phyloP scores from a whole-genome alignment of 2,888 invertebrate species.

The Plebejus anna region DNA sequence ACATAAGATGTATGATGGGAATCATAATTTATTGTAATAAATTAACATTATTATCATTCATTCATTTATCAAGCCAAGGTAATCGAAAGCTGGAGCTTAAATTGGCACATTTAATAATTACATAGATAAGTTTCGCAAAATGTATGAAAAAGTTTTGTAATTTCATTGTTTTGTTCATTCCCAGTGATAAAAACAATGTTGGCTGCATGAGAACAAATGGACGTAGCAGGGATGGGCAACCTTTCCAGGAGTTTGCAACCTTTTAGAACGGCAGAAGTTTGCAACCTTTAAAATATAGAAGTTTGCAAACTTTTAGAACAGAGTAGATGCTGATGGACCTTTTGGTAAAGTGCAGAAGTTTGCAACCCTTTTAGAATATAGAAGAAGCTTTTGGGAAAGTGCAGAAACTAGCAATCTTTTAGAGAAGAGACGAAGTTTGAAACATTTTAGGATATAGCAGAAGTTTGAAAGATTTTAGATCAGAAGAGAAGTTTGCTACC shows the following conservation, averaged over 20 bases:
- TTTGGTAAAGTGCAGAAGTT: neutral
- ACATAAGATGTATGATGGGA: neutral
- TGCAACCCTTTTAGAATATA: neutral
- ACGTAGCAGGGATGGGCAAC: neutral
- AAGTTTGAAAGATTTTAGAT: neutral
- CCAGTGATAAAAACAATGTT: constrained; percentile 16
- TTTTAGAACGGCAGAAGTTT: neutral
- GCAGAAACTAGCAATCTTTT: neutral
- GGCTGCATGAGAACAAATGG: neutral
- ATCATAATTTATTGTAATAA: neutral
- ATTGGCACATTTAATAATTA: constrained; percentile 17
- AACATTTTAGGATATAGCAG: neutral
- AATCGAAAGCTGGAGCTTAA: neutral
- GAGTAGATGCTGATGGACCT: neutral
- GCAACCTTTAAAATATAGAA: neutral
- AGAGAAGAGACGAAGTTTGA: neutral
- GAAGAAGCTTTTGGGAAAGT: neutral
- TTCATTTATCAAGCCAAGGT: constrained; percentile 3
- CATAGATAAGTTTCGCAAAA: constrained; percentile 8
- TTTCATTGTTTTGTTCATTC: neutral
- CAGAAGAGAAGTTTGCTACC: neutral
- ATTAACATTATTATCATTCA: neutral
- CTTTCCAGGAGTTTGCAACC: neutral
- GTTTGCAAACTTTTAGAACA: neutral
- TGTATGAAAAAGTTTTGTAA: constrained; percentile 2